phyloP scores from a whole-genome alignment of 2,113 vertebrate genomes.

The Hyaena hyaena region DNA sequence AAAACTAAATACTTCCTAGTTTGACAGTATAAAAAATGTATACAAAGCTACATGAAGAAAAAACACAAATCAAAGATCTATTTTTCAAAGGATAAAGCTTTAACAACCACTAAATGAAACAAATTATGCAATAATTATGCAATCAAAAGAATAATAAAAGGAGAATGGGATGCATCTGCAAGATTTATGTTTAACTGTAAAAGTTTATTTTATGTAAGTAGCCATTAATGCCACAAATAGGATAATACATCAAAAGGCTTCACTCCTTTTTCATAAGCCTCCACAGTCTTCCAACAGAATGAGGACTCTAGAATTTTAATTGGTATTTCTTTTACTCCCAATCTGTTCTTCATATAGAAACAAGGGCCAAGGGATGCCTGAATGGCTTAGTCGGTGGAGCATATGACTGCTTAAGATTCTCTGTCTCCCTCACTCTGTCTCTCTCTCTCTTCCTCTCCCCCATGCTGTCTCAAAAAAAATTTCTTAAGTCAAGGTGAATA shows the following conservation, averaged over 20 bases:
- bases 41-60: neutral
- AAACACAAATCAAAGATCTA: neutral
- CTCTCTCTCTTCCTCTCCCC: too few species aligned
- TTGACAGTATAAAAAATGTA: neutral
- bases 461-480: too few species aligned
- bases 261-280: neutral
- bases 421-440: too few species aligned
- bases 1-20: neutral
- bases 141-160: neutral
- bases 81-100: constrained; percentile 21
- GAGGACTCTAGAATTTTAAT: neutral
- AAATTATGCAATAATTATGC: neutral
- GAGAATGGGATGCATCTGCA: neutral
- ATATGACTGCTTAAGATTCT: too few species aligned
- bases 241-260: neutral
- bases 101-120: neutral
- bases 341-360: neutral
- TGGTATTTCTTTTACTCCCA: neutral
- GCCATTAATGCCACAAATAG: neutral
- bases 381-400: too few species aligned
- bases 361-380: neutral
- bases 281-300: neutral
- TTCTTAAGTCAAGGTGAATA: neutral
- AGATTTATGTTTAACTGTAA: neutral
- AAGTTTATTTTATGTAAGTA: neutral